These are phyloP conservation scores for Columba livia DNA, from an alignment of 2,113 vertebrate genomes.

Conservation along the genomic window DNA sequence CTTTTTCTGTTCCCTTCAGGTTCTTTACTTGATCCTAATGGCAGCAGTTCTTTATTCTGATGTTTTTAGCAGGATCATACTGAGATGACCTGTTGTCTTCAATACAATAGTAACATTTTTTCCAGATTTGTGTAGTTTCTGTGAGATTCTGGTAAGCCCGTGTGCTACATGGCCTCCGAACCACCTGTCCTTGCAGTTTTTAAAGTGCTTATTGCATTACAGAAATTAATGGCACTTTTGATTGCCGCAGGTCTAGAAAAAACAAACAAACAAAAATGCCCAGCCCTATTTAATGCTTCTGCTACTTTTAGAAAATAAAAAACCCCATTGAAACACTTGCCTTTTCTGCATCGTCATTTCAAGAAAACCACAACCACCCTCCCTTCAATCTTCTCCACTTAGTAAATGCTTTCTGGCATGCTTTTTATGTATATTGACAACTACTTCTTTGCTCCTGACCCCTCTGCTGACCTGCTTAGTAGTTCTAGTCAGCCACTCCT, in stretches of 20 bases:
- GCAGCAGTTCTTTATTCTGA: not conserved
- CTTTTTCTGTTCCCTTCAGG: not conserved
- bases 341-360: not conserved
- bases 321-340: rapidly evolving
- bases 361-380: not conserved
- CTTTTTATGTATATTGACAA: rapidly evolving
- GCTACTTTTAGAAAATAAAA: not conserved
- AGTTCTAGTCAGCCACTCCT: not conserved
- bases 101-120: rapidly evolving
- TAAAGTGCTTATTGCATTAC: not conserved
- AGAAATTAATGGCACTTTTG: not conserved
- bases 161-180: not conserved
- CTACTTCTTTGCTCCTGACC: not conserved
- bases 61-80: not conserved
- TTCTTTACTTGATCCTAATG: not conserved
- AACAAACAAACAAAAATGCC: not conserved
- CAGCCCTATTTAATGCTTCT: not conserved
- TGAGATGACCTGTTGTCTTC: not conserved
- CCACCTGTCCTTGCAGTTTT: not conserved
- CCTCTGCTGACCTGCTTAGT: not conserved
- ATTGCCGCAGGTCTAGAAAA: not conserved
- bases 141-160: not conserved
- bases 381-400: not conserved
- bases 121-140: not conserved
- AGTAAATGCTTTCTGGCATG: not conserved